These are phyloP conservation scores for Platysteira castanea DNA, from an alignment of 2,113 vertebrate genomes.

Conservation along the genomic window DNA sequence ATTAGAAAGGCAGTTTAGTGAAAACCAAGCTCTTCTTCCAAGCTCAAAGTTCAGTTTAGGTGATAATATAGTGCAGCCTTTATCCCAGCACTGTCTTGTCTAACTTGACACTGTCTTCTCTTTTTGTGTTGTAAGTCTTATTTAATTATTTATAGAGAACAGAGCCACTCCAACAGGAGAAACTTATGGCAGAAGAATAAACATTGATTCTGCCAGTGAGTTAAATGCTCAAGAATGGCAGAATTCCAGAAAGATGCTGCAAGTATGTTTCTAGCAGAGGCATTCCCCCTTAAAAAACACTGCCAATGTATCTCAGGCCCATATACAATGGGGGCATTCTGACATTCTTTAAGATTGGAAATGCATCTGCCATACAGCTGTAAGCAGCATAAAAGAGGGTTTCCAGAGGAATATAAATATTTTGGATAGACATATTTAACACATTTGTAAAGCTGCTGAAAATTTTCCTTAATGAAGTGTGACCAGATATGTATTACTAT, in stretches of 20 bases:
- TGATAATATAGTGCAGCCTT: background rate
- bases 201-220: background rate
- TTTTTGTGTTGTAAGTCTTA: background rate
- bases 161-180: background rate
- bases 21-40: background rate
- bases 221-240: background rate
- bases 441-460: background rate
- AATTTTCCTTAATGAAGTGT: background rate
- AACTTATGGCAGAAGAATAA: background rate
- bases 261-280: background rate
- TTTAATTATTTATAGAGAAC: background rate
- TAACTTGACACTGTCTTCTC: background rate
- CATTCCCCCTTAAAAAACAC: background rate
- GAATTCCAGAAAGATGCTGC: background rate
- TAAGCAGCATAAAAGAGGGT: background rate
- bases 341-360: background rate
- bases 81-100: background rate
- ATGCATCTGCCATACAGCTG: background rate
- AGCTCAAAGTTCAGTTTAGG: background rate
- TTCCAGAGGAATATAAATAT: background rate
- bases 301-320: background rate
- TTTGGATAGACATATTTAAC: background rate
- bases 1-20: background rate
- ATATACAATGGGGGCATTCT: background rate
- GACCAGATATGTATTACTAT: background rate